These are phyloP conservation scores for Epistrophe eligans DNA, from an alignment of 2,888 invertebrate species.

Conservation along the genomic window DNA sequence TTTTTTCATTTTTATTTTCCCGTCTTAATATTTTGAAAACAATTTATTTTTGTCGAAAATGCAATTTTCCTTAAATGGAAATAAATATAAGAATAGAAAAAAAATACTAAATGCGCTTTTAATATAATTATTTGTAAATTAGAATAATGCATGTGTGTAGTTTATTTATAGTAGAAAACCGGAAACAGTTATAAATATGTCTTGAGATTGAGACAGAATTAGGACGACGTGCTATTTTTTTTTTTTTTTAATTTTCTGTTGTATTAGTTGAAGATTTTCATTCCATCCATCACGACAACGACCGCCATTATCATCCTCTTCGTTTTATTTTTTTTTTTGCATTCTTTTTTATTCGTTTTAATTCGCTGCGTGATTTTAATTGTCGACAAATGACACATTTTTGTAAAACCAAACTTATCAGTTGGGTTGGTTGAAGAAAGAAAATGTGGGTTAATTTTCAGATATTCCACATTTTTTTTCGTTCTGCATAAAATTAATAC, in stretches of 20 bases:
- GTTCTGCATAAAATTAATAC: conserved; percentile 41
- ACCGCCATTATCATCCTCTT: conserved; percentile 18
- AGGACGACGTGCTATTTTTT: conserved; percentile 37
- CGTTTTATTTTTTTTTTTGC: conserved; percentile 7
- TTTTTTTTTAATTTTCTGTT: too few species aligned
- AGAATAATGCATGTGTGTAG: not conserved
- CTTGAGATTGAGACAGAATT: conserved; percentile 57
- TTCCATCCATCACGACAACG: conserved; percentile 25
- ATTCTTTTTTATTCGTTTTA: conserved; percentile 22
- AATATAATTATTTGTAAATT: conserved; percentile 49
- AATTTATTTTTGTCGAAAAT: conserved; percentile 64
- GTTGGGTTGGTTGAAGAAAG: conserved; percentile 60
- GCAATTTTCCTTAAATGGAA: conserved; percentile 52
- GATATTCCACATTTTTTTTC: conserved; percentile 21
- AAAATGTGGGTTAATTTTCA: conserved; percentile 72
- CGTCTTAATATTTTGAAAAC: conserved; percentile 50
- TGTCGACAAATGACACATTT: conserved; percentile 73
- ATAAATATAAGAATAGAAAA: not conserved
- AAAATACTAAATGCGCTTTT: conserved; percentile 31
- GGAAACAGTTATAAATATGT: conserved; percentile 36
- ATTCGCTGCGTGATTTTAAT: conserved; percentile 74
- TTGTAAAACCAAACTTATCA: conserved; percentile 67
- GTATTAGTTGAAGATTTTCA: not conserved
- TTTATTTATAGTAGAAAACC: conserved; percentile 6
- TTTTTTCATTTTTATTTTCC: conserved; percentile 19